Conservation (phyloP, 2,888 invertebrate genomes). For the Sycophila texana region DNA sequence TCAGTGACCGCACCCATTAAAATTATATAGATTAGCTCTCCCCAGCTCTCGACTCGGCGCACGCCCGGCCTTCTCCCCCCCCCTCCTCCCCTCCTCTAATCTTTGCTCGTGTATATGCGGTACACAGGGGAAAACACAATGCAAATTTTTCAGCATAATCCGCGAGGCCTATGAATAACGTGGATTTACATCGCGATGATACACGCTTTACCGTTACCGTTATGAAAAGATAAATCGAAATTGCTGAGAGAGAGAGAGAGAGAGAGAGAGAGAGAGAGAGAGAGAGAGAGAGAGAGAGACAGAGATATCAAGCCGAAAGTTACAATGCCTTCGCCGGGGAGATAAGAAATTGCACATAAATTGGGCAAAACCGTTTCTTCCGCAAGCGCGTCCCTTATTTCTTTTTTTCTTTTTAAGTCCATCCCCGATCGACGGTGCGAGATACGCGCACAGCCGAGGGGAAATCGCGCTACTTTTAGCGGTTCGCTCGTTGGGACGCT, state of each 20-base stretch:
- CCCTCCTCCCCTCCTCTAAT: constrained; percentile 2
- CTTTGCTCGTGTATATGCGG: neutral
- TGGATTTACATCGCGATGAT: constrained; percentile 52
- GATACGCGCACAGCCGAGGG: too few relatives aligned
- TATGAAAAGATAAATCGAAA: constrained; percentile 52
- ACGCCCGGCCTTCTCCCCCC: neutral
- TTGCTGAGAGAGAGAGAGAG: constrained; percentile 5
- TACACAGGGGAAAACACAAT: constrained; percentile 12
- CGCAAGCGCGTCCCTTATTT: neutral
- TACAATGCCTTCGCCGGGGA: constrained; percentile 14
- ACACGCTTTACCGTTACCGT: constrained; percentile 50
- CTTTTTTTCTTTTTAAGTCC: too few relatives aligned
- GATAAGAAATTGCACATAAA: constrained; percentile 52
- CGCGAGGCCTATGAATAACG: constrained; percentile 14
- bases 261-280: constrained; percentile 10
- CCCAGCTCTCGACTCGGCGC: neutral
- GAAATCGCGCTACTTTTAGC: neutral
- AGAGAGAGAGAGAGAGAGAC: neutral
- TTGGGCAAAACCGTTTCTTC: constrained; percentile 43
- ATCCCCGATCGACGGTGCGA: too few relatives aligned
- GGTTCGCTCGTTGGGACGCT: too few relatives aligned
- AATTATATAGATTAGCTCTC: constrained; percentile 34
- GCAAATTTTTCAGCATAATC: constrained; percentile 16
- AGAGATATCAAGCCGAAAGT: constrained; percentile 40
- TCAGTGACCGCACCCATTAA: constrained; percentile 20